Base-by-base conservation (phyloP, 1,140 invertebrate genomes). In the Drosophila azteca region DNA sequence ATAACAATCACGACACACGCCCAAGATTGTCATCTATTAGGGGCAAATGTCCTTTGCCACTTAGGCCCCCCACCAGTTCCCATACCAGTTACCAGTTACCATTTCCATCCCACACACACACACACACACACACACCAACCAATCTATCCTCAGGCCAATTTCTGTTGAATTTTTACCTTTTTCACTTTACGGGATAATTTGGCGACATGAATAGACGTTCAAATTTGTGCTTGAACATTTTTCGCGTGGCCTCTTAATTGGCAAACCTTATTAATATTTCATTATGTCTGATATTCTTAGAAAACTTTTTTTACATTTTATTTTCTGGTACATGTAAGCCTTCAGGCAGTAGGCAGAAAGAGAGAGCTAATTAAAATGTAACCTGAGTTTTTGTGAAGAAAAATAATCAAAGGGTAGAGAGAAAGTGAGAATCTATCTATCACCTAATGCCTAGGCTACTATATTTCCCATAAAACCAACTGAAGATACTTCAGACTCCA, bases 211-310 rank as follows among this genome's bases (percentile, higher is more conserved):
- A 83, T 88, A 70, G 77, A 73, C 20, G 35, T 44, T n/a, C 7
- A 88, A 83, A 71, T 70, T 54, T 39, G 39, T 22, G 13, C 43
- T 55, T 48, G 62, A 59, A 31, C 57, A 45, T 58, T 54, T 58
- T 54, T 77, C 13, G 24, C 46, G 54, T 17, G 46, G 45, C 63
- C 49, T 65, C 66, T 69, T 88, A 88, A 88, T 88, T 88, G 83
- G 68, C 71, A 79, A 79, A 77, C 65, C 76, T 70, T 83, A 88
- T 88, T 88, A 83, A 88, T 88, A 77, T 79, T 88, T 88, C 79
- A 88, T 79, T 88, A 88, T 55, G 41, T 63, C 44, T 62, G 46
- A 80, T 49, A 59, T 84, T 84, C 45, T 31, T 43, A 13, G 45
- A 54, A 61, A 20, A 43, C 24, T 48, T 51, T 41, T 43, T 20